Base-by-base conservation (phyloP, 2,113 vertebrate genomes). In the Podarcis raffonei region DNA sequence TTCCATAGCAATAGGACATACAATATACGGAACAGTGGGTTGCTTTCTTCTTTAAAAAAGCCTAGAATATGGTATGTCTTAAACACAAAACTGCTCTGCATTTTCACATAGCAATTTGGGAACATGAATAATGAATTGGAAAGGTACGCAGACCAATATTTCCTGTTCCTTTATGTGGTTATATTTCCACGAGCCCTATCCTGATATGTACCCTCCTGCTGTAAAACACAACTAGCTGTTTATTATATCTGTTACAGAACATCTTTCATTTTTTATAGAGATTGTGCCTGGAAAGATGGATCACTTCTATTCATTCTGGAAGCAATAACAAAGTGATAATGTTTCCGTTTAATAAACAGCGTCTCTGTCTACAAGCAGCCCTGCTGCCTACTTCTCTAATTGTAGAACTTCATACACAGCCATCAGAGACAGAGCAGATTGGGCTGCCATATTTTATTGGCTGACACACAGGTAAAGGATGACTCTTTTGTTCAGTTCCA, bases 241-340 rank as follows among this genome's bases (percentile, higher is more conserved):
- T 95, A 95, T 97, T 96, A 95, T 92, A 95, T 94, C 93, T 0
- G 2, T 95, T 94, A 92, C 85, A 88, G 74, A 95, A 84, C 91
- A 95, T 95, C 90, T 89, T 94, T 93, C 92, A 95, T 95, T 95
- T 93, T 92, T 95, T 92, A 95, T 92, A 96, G 93, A 94, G 87
- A 95, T 79, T 93, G 89, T 95, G 92, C 87, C 90, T 92, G 91
- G 77, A 95, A 96, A 95, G 93, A 96, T 85, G 93, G 91, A 96
- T 82, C 0, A 85, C 88, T 94, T 88, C 86, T 94, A n/a, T 78
- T 94, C 84, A 86, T 89, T 95, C 89, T 66, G 93, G 89, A 92
- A 93, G 84, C 91, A 96, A 94, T 94, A 95, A 95, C 71, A 95
- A 94, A 94, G 83, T 94, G 95, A 95, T 95, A 94, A 92, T 68